phyloP scores from a whole-genome alignment of 2,113 vertebrate genomes.

The Gorsachius goisagi region DNA sequence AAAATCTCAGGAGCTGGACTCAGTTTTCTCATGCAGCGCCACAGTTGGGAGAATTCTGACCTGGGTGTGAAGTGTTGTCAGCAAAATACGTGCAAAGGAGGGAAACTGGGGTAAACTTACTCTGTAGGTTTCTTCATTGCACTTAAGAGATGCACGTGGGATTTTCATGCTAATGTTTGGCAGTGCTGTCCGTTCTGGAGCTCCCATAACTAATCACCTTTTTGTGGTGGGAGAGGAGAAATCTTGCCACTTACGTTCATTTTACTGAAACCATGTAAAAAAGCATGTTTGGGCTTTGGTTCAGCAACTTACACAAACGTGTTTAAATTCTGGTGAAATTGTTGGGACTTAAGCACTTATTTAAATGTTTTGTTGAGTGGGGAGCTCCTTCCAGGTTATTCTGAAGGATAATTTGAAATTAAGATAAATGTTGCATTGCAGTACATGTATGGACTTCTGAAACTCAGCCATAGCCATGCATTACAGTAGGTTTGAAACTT shows the following conservation, averaged over 20 bases:
- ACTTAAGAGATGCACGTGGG: neutral
- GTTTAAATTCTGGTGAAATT: neutral
- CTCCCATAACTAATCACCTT: neutral
- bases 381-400: neutral
- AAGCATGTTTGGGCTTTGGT: neutral
- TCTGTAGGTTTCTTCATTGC: neutral
- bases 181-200: neutral
- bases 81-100: neutral
- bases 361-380: neutral
- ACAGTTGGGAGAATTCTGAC: neutral
- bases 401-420: neutral
- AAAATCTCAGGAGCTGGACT: neutral
- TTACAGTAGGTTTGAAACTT: neutral
- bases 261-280: neutral
- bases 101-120: neutral
- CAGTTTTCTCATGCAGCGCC: neutral
- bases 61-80: neutral
- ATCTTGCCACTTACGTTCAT: neutral
- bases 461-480: neutral
- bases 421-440: neutral
- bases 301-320: neutral
- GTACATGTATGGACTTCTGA: neutral
- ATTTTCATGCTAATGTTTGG: neutral
- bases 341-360: neutral
- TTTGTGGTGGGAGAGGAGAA: neutral